Evolutionary conservation across 2,888 invertebrate species (phyloP).

Genomic region (Resseliella maxima): DNA sequence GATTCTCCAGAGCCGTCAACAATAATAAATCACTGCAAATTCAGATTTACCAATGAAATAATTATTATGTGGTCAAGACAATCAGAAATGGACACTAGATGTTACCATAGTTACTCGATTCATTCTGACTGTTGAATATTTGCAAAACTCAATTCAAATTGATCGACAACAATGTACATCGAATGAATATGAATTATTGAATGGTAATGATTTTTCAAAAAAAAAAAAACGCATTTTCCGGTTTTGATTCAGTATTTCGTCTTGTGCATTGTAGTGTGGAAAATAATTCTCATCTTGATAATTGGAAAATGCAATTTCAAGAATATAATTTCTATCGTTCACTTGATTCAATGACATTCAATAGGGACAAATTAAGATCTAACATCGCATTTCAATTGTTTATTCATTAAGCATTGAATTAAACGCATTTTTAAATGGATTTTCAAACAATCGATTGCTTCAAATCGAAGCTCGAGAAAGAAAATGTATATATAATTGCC

Average conservation of each 20-base stretch:
- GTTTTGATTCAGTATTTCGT: not conserved
- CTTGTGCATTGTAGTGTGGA: not conserved
- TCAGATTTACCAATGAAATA: constrained; percentile 24
- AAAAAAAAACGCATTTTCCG: not conserved
- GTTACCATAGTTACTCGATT: not conserved
- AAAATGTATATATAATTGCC: no score
- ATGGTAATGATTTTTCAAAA: not conserved
- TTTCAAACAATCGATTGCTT: no score
- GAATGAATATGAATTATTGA: constrained; percentile 27
- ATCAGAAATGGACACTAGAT: constrained; percentile 24
- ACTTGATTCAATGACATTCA: not conserved
- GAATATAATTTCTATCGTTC: not conserved
- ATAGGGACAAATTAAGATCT: not conserved
- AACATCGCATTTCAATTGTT: not conserved
- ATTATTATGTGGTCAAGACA: constrained; percentile 32
- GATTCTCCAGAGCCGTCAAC: constrained; percentile 39
- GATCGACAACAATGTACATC: constrained; percentile 19
- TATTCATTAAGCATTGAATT: no score
- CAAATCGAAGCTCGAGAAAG: no score
- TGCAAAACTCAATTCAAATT: constrained; percentile 7
- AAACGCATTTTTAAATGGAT: no score
- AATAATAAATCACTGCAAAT: constrained; percentile 46
- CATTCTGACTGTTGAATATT: not conserved
- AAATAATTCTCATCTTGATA: not conserved
- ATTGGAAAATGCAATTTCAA: constrained; percentile 45